These are phyloP conservation scores for Actenoides lindsayi DNA, from an alignment of 2,113 vertebrate species.

Conservation along the genomic window DNA sequence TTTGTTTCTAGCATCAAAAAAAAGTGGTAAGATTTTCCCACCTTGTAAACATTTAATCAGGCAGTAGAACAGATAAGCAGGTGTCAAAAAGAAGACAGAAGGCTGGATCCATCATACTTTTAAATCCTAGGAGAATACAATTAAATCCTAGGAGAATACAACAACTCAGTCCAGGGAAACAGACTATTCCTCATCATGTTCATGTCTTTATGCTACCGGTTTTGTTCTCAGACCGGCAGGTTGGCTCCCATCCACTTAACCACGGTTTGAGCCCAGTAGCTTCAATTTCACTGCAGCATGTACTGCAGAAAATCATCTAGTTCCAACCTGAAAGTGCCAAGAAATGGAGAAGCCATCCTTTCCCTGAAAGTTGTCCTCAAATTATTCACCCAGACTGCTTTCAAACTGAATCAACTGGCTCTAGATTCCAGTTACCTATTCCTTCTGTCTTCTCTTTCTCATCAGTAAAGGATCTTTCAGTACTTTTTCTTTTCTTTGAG, in stretches of 20 bases:
- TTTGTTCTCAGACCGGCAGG: background rate
- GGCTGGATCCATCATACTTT: background rate
- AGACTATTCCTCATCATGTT: fast-evolving
- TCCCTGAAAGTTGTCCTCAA: background rate
- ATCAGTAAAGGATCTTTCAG: background rate
- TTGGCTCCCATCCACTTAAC: background rate
- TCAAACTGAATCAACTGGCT: background rate
- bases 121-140: background rate
- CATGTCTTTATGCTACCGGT: background rate
- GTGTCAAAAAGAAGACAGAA: background rate
- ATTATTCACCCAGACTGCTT: background rate
- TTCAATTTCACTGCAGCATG: background rate
- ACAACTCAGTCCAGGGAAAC: background rate
- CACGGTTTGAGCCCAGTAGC: background rate
- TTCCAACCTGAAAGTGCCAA: background rate
- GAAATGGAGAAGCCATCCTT: background rate
- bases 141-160: background rate
- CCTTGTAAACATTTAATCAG: background rate
- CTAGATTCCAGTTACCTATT: background rate
- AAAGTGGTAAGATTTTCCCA: background rate
- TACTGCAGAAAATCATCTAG: background rate
- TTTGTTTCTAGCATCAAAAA: background rate
- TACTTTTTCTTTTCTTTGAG: background rate
- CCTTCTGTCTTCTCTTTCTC: background rate
- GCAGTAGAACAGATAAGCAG: background rate